Percentiles rank a stretch among this genome's conserved stretches.
These are phyloP conservation scores for Drosophila anceps DNA, from an alignment of 2,888 invertebrate species.

Conservation along the genomic window DNA sequence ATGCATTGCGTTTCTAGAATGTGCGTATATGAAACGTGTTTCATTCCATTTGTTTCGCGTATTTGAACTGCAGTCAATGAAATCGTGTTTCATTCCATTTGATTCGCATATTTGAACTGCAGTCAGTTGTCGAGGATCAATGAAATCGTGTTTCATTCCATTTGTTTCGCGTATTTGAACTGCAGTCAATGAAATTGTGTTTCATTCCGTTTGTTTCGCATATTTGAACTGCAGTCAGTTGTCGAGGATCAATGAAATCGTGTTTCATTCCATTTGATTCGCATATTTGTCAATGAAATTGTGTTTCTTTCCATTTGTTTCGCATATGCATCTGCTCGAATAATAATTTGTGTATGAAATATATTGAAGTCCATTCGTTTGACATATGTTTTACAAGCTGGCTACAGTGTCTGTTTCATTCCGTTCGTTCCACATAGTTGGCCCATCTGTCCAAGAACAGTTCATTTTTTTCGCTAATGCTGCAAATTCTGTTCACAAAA, in stretches of 20 bases:
- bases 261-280: neutral
- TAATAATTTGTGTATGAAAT: neutral
- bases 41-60: too few species aligned
- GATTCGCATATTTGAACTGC: neutral
- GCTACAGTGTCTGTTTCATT: neutral
- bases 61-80: too few species aligned
- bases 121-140: too few species aligned
- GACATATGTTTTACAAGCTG: too few species aligned
- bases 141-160: too few species aligned
- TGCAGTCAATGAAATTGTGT: neutral
- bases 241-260: too few species aligned
- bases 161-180: too few species aligned
- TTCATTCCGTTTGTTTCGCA: neutral
- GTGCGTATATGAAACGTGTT: too few species aligned
- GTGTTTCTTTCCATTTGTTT: constrained; percentile 7
- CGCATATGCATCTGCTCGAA: neutral
- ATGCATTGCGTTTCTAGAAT: too few species aligned
- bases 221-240: neutral
- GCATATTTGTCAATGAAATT: too few species aligned
- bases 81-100: constrained; percentile 2
- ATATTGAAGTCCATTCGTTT: neutral
- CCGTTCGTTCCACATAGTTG: neutral
- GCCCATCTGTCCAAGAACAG: too few species aligned
- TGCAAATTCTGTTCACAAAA: neutral
- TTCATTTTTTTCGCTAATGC: too few species aligned